Percentiles rank a stretch among this genome's conserved stretches.
Conservation (phyloP, 1,140 invertebrate species). For the Drosophila arawakana region DNA sequence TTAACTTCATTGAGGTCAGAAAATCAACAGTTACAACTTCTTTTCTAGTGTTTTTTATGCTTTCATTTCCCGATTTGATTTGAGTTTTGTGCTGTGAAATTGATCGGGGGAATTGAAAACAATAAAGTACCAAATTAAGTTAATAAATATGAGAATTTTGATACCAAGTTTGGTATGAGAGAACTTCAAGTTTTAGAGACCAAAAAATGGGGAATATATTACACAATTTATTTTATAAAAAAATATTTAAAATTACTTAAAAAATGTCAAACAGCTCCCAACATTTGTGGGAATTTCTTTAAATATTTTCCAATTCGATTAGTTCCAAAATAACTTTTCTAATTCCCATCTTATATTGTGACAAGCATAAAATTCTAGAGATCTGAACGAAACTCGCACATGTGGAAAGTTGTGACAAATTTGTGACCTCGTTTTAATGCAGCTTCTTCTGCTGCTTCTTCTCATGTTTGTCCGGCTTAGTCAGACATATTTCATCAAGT, state of each 20-base stretch:
- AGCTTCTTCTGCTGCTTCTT: slow-evolving; percentile 2
- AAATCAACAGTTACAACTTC: slow-evolving; percentile 6
- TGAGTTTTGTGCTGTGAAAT: not conserved
- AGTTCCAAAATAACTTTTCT: not conserved
- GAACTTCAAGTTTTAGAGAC: no score
- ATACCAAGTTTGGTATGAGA: no score
- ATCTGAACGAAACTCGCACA: slow-evolving; percentile 16
- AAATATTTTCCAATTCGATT: not conserved
- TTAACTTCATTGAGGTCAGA: slow-evolving; percentile 12
- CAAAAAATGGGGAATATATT: no score
- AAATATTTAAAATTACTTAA: no score
- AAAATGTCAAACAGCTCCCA: not conserved
- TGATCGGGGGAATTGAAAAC: not conserved
- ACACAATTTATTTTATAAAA: no score
- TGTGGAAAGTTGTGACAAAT: slow-evolving; percentile 22
- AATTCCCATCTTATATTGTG: slow-evolving; percentile 6
- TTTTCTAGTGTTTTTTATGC: not conserved
- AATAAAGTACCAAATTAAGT: not conserved
- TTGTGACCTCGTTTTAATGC: slow-evolving; percentile 20
- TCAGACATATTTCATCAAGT: slow-evolving; percentile 35
- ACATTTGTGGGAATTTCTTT: not conserved
- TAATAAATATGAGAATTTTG: not conserved
- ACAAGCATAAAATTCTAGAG: not conserved
- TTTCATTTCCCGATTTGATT: not conserved
- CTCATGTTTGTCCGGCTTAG: slow-evolving; percentile 3